A percentile compares a stretch with the other conserved stretches of the same genome.
Conservation (phyloP, 2,888 invertebrate genomes). For the Stenichneumon culpator region DNA sequence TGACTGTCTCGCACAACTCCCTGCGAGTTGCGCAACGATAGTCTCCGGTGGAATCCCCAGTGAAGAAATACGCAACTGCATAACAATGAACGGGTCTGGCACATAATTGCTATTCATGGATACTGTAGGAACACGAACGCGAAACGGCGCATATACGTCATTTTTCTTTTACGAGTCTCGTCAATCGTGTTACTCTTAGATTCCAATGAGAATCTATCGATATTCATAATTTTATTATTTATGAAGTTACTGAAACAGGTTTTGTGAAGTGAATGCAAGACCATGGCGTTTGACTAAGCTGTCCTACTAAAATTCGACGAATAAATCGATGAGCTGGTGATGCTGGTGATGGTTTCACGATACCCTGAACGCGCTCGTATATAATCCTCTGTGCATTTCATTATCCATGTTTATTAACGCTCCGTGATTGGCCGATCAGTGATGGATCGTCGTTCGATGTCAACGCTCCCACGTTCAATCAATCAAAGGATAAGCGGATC, state of each 20-base stretch:
- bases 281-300: constrained; percentile 1
- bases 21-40: constrained; percentile 68
- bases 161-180: not conserved
- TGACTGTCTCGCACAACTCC: constrained; percentile 1
- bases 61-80: constrained; percentile 62
- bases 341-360: constrained; percentile 36
- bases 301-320: constrained; percentile 25
- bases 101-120: not conserved
- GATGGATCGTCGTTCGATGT: constrained; percentile 77
- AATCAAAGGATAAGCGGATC: constrained; percentile 81
- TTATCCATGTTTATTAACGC: constrained; percentile 78
- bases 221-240: not conserved
- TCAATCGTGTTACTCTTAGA: not conserved
- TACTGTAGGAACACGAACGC: not conserved
- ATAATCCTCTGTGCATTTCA: constrained; percentile 74
- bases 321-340: constrained; percentile 51
- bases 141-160: not conserved
- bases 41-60: constrained; percentile 66
- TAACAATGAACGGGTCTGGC: not conserved
- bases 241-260: not conserved
- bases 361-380: constrained; percentile 23
- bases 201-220: not conserved
- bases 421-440: constrained; percentile 74
- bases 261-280: not conserved
- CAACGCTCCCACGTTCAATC: constrained; percentile 75